A percentile compares a stretch with the other conserved stretches of the same genome.
These are phyloP conservation scores for Ephialtes manifestator DNA, from an alignment of 2,888 invertebrate genomes.

Conservation along the genomic window DNA sequence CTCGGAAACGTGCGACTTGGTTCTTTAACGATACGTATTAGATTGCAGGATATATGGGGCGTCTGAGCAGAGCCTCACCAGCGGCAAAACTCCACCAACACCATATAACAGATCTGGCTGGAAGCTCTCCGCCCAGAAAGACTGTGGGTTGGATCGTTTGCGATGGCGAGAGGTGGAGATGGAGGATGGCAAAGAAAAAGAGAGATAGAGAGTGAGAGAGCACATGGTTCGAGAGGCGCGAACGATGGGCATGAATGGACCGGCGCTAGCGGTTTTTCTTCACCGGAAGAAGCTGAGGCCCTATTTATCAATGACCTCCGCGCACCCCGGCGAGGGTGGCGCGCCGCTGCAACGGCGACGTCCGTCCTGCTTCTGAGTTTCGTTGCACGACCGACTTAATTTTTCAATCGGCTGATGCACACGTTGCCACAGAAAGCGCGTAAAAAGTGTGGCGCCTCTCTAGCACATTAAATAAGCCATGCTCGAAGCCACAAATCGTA, in stretches of 20 bases:
- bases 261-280: slow-evolving; percentile 80
- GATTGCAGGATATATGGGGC: slow-evolving; percentile 75
- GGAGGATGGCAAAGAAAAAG: slow-evolving; percentile 33
- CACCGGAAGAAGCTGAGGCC: slow-evolving; percentile 70
- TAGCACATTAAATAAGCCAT: slow-evolving; percentile 54
- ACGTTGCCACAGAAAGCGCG: slow-evolving; percentile 31
- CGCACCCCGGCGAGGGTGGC: slow-evolving; percentile 64
- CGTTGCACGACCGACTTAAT: slow-evolving; percentile 44
- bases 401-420: slow-evolving; percentile 54
- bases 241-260: slow-evolving; percentile 78
- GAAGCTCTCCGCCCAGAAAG: slow-evolving; percentile 68
- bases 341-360: slow-evolving; percentile 34
- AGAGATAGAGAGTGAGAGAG: slow-evolving; percentile 35
- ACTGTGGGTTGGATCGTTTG: slow-evolving; percentile 37
- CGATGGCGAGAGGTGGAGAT: background rate
- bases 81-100: slow-evolving; percentile 1
- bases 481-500: slow-evolving; percentile 60
- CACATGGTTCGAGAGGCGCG: slow-evolving; percentile 53
- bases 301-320: slow-evolving; percentile 80
- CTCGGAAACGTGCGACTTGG: slow-evolving; percentile 71
- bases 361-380: slow-evolving; percentile 25
- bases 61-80: slow-evolving; percentile 40
- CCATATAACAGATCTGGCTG: slow-evolving; percentile 19
- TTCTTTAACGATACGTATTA: slow-evolving; percentile 73
- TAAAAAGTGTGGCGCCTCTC: slow-evolving; percentile 66